These are phyloP conservation scores for Psettodes erumei DNA, from an alignment of 2,113 vertebrate species.

Conservation along the genomic window DNA sequence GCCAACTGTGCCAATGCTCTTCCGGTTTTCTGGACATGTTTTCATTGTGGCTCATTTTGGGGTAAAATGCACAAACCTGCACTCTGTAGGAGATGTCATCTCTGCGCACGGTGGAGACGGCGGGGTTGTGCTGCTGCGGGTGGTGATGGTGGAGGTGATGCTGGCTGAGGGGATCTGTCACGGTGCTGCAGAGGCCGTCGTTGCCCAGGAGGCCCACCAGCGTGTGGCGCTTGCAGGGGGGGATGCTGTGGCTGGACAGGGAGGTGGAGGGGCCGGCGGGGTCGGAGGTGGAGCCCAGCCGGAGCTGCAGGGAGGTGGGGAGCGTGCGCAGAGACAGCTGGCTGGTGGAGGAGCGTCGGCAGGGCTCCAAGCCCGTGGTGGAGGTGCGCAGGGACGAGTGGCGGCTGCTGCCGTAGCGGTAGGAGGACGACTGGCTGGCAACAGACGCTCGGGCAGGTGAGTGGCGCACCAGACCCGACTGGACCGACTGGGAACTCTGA, in stretches of 20 bases:
- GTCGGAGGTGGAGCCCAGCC: conserved; percentile 90
- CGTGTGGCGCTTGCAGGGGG: conserved; percentile 94
- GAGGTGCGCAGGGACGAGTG: conserved; percentile 96
- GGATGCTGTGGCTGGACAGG: conserved; percentile 97
- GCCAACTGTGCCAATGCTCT: background rate
- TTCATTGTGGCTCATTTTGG: background rate
- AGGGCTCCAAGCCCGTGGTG: conserved; percentile 92
- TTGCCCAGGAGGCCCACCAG: conserved; percentile 93
- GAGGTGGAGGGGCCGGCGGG: conserved; percentile 89
- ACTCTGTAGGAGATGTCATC: conserved; percentile 97
- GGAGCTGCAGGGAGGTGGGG: conserved; percentile 95
- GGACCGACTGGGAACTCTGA: conserved; percentile 96
- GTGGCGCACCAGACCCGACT: conserved; percentile 92
- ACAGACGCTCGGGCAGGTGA: conserved; percentile 96
- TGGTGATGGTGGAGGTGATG: conserved; percentile 80
- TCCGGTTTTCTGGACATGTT: background rate
- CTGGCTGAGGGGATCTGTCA: conserved; percentile 78
- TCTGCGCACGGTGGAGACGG: conserved; percentile 85
- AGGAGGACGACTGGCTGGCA: conserved; percentile 95
- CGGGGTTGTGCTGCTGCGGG: conserved; percentile 85
- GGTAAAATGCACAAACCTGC: conserved; percentile 83
- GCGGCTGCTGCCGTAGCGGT: conserved; percentile 95
- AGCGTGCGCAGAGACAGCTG: conserved; percentile 96
- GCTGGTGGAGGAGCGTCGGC: conserved; percentile 95
- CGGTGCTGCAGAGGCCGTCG: conserved; percentile 84